A percentile compares a stretch with the other conserved stretches of the same genome.
Conservation (phyloP, 2,113 vertebrate genomes). For the Collichthys lucidus region DNA sequence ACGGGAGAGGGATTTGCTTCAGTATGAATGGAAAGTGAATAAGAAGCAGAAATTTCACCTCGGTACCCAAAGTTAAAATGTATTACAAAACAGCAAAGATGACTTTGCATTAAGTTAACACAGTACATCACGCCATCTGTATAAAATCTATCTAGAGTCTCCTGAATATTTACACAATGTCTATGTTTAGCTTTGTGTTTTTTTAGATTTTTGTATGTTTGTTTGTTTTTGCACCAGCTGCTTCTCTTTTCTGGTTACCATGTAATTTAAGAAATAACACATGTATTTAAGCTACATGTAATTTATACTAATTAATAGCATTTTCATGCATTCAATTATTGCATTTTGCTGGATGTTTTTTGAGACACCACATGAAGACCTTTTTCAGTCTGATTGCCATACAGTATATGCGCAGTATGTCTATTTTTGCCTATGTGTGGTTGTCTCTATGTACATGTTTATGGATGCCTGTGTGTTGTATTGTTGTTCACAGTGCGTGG, state of each 20-base stretch:
- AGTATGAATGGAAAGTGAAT: neutral
- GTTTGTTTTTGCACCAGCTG: too few relatives aligned
- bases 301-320: neutral
- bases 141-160: too few relatives aligned
- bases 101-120: too few relatives aligned
- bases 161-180: neutral
- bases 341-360: neutral
- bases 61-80: too few relatives aligned
- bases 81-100: too few relatives aligned
- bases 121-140: too few relatives aligned
- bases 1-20: neutral
- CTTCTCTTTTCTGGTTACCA: too few relatives aligned
- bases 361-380: neutral
- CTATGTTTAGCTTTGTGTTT: neutral
- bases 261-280: neutral
- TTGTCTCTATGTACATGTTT: conserved; percentile 33
- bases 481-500: conserved; percentile 35
- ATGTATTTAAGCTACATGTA: neutral
- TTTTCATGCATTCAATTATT: neutral
- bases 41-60: too few relatives aligned
- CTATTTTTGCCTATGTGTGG: conserved; percentile 11
- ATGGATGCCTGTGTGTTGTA: conserved; percentile 28
- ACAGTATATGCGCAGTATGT: neutral
- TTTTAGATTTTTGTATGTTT: neutral
- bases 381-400: neutral